Conservation (phyloP, 92 coral and sea anemone species). For the Palythoa grandiflora region DNA sequence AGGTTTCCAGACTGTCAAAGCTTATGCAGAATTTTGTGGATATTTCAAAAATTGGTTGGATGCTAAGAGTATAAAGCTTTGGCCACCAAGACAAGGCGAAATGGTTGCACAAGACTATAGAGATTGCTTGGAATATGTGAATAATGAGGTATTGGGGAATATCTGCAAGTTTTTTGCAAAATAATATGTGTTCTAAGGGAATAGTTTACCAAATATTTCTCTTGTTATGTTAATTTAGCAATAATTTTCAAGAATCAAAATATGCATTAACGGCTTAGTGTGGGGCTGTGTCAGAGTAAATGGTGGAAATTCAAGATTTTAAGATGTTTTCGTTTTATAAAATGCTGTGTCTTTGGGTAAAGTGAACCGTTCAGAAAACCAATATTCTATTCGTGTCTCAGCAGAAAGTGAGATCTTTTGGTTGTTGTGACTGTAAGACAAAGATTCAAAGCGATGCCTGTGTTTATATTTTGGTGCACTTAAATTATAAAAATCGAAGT, state of each 20-base stretch:
- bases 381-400: too few species aligned
- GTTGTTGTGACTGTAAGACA: too few species aligned
- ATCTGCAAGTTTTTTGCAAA: neutral
- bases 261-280: neutral
- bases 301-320: too few species aligned
- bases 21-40: slow-evolving; percentile 99
- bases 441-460: neutral
- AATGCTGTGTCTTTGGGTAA: too few species aligned
- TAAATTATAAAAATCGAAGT: neutral
- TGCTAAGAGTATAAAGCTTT: slow-evolving; percentile 94
- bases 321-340: too few species aligned
- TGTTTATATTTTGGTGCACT: neutral
- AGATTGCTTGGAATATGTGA: slow-evolving; percentile 95
- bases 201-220: neutral
- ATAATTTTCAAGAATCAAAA: neutral
- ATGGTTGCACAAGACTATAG: slow-evolving; percentile 98
- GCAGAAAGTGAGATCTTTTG: too few species aligned
- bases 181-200: neutral
- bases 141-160: slow-evolving; percentile 77
- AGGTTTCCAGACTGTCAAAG: slow-evolving; percentile 97
- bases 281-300: neutral
- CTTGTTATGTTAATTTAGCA: neutral
- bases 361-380: too few species aligned
- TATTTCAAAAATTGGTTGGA: slow-evolving; percentile 98
- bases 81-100: slow-evolving; percentile 98